Evolutionary conservation across 1,140 invertebrate species (phyloP), one percentile per base, ranked within the genome.

Genomic region (Branchinecta lindahli): DNA sequence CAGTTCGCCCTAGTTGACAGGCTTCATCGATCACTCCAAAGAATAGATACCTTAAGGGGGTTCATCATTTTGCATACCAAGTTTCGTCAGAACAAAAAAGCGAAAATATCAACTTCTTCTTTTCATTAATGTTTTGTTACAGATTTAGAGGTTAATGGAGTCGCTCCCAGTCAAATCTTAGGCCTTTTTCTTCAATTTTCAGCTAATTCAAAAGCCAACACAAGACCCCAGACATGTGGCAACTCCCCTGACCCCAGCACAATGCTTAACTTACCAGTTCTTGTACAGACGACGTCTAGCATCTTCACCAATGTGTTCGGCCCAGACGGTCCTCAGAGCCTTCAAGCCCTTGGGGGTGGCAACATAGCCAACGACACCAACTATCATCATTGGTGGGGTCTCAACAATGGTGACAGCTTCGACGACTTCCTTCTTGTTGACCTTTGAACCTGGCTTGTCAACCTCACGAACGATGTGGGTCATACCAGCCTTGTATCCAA

Each of bases 361-460:
- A 75, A 99, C 97, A 81, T 99, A 99, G 67, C 97, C 97, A 77
- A 97, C 92, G 75, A 95, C 87, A 77, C 97, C 97, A 75, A 99
- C 94, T 73, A 95, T 85, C 68, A 98, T 86, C 92, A 99, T 95
- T 52, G 97, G 96, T 72, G 97, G 97, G 20, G 96, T 91, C 83
- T 99, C 97, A 72, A 99, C 82, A 77, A 99, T 91, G 47, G 97
- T 99, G 0, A 99, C 96, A 68, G 94, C 93, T 80, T 99, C 97
- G 8, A 99, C 95, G 73, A 99, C 94, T 83, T 99, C 97, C 80
- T 99, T 99, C 83, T 99, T 99, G 84, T 99, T 98, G 44, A 98
- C 89, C 85, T 99, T 98, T 81, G 95, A 98, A 71, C 96, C 97
- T 78, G 95, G 96, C 83, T 96, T 88, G 82, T 99, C 96, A 67